A percentile compares a stretch with the other conserved stretches of the same genome.
phyloP scores from a whole-genome alignment of 2,888 invertebrate species.

The Meloe dianella region DNA sequence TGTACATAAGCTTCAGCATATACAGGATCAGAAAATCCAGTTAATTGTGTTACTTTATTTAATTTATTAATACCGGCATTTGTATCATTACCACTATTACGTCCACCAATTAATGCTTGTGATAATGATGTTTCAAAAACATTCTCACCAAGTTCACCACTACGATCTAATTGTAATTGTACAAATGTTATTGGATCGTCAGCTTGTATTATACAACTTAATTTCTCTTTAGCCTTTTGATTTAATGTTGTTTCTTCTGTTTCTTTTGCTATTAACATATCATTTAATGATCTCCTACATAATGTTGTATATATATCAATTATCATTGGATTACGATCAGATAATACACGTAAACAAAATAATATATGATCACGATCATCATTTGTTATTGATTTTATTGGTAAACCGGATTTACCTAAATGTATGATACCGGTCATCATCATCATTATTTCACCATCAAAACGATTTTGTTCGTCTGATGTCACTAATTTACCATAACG shows the following conservation, averaged over 20 bases:
- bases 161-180: slow-evolving; percentile 70
- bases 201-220: slow-evolving; percentile 74
- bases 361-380: slow-evolving; percentile 92
- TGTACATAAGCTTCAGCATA: slow-evolving; percentile 99
- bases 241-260: slow-evolving; percentile 71
- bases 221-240: slow-evolving; percentile 71
- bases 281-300: slow-evolving; percentile 79
- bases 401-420: slow-evolving; percentile 78
- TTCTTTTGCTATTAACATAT: slow-evolving; percentile 82
- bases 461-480: slow-evolving; percentile 61
- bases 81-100: slow-evolving; percentile 58
- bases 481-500: slow-evolving; percentile 65
- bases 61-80: slow-evolving; percentile 66
- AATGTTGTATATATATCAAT: slow-evolving; percentile 74
- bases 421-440: slow-evolving; percentile 86
- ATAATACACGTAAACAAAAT: slow-evolving; percentile 77
- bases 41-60: slow-evolving; percentile 88
- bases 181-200: slow-evolving; percentile 86
- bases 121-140: slow-evolving; percentile 94
- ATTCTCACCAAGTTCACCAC: slow-evolving; percentile 69
- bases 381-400: slow-evolving; percentile 85
- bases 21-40: slow-evolving; percentile 99
- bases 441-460: slow-evolving; percentile 84
- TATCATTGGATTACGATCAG: slow-evolving; percentile 71
- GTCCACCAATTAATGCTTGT: slow-evolving; percentile 80